These are phyloP conservation scores for Pica pica DNA, from an alignment of 2,113 vertebrate genomes.

Conservation along the genomic window DNA sequence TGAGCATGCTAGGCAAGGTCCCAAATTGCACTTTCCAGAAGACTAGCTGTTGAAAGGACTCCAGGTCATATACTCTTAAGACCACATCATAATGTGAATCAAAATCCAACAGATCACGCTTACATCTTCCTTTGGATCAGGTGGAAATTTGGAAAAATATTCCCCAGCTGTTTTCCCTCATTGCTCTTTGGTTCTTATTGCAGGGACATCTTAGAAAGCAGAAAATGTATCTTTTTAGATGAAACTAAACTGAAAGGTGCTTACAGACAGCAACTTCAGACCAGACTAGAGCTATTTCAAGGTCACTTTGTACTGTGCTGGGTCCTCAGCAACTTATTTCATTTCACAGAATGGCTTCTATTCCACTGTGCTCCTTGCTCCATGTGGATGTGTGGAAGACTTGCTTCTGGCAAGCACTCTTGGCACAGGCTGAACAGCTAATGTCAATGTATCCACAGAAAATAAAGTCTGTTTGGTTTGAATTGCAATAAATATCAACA, in stretches of 20 bases:
- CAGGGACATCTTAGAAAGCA: not conserved
- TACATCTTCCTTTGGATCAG: not conserved
- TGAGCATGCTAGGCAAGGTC: not conserved
- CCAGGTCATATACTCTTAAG: not conserved
- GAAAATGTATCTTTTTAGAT: not conserved
- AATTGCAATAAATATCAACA: not conserved
- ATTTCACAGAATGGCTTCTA: not conserved
- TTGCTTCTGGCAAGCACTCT: not conserved
- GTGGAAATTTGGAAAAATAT: not conserved
- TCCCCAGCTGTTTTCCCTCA: not conserved
- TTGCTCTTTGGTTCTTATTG: not conserved
- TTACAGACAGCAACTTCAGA: not conserved
- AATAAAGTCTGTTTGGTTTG: not conserved
- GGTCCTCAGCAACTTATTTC: not conserved
- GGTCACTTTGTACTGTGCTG: not conserved
- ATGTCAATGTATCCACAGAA: not conserved
- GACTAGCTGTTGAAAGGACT: not conserved
- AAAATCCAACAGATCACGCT: not conserved
- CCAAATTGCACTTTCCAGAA: not conserved
- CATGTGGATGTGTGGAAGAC: not conserved
- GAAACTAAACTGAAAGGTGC: not conserved
- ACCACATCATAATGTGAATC: accelerated
- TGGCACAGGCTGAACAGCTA: not conserved
- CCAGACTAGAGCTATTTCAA: not conserved
- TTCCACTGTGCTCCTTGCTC: not conserved